These are phyloP conservation scores for Eupithecia dodoneata DNA, from an alignment of 2,888 invertebrate genomes.

Conservation along the genomic window DNA sequence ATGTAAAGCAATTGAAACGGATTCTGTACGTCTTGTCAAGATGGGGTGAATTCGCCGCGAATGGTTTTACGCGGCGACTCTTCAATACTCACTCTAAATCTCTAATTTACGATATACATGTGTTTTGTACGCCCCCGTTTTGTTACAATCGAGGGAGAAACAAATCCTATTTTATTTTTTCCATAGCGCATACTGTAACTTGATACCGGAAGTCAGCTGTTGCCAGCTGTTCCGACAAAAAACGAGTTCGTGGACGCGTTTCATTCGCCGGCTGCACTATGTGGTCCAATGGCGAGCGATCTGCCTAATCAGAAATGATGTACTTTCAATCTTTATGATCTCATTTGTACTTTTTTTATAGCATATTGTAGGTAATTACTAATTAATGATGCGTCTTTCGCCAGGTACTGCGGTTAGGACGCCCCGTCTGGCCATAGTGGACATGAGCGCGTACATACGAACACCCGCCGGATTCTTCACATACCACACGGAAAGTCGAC, in stretches of 20 bases:
- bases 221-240: constrained; percentile 26
- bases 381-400: not conserved
- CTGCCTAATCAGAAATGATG: not conserved
- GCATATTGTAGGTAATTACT: not conserved
- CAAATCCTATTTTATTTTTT: not conserved
- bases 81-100: not conserved
- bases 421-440: constrained; percentile 72
- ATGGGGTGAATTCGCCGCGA: no score
- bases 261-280: constrained; percentile 12
- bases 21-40: no score
- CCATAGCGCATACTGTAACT: constrained; percentile 1
- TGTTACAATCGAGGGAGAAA: not conserved
- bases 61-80: no score
- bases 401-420: constrained; percentile 72
- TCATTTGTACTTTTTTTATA: not conserved
- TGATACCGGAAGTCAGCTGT: constrained; percentile 27
- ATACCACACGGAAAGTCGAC: constrained; percentile 6
- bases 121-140: not conserved
- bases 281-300: constrained; percentile 9
- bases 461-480: constrained; percentile 48
- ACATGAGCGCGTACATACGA: constrained; percentile 73
- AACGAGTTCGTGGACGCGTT: constrained; percentile 12
- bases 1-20: no score
- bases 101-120: not conserved
- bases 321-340: not conserved